Base-by-base conservation (phyloP, 2,888 invertebrate species). In the Epistrophe grossulariae region DNA sequence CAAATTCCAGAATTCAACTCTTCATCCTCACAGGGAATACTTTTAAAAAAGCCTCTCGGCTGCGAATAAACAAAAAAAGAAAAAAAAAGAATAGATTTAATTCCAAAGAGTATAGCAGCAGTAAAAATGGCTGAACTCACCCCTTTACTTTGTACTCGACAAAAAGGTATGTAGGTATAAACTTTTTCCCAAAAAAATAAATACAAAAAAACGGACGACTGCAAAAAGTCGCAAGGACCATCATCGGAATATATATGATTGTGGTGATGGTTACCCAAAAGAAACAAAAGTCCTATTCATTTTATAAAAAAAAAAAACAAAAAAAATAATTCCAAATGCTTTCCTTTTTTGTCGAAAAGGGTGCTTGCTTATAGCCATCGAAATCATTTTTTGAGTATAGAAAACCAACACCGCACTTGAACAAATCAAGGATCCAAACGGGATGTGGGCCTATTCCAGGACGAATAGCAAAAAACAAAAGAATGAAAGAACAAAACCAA, bases 221-320 rank as follows among this genome's bases (percentile, higher is more conserved):
- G 84, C 66, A 79, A 83, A 85, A 83, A 87, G 87, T 83, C 79
- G 52, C 74, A 87, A 82, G 83, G 83, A 87, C 83, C 78, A 74
- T 76, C 71, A 76, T 73, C 57, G 59, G 35, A 13, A 62, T 19
- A 15, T 38, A 55, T 55, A 55, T 45, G 71, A 43, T 72, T 72
- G 59, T 70, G 82, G 64, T 79, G 79, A 79, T 83, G 87, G 78
- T 74, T 79, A 64, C 74, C 83, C 71, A 64, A 79, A 79, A 72
- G 72, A 35, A 83, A 87, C 83, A 83, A 87, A 83, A 87, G 79
- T 68, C 71, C 83, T 82, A 87, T 87, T 87, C 83, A 87, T 87
- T 83, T 50, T 68, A 50, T 11, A 17, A 66, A 17, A 48, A 48
- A 35, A 50, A 68, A 17, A 66, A 17, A 48, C 35, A 35, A 50